Evolutionary conservation across 2,113 vertebrate genomes (phyloP).

Genomic region (Holacanthus passer): DNA sequence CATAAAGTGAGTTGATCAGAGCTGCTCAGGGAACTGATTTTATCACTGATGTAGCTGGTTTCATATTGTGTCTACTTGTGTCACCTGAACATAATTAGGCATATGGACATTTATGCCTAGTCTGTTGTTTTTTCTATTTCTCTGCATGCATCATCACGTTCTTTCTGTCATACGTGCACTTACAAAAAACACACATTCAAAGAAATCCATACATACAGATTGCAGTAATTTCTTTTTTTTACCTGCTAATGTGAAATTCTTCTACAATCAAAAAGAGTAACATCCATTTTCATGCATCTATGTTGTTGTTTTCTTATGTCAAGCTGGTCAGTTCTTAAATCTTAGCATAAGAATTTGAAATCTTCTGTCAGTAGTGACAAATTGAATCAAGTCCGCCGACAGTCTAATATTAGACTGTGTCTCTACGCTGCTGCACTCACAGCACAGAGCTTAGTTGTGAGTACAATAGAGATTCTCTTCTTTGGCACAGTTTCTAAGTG

Average conservation of each 20-base stretch:
- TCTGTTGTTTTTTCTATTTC: not conserved
- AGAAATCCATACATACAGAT: not conserved
- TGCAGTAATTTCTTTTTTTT: not conserved
- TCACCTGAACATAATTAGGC: not conserved
- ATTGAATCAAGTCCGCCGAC: not conserved
- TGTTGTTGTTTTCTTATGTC: not conserved
- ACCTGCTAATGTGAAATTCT: not conserved
- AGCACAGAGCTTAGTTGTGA: not conserved
- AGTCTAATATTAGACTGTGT: not conserved
- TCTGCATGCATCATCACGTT: not conserved
- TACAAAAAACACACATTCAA: not conserved
- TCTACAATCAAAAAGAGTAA: not conserved
- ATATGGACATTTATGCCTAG: not conserved
- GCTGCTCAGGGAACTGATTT: not conserved
- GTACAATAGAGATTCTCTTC: not conserved
- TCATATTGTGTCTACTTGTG: not conserved
- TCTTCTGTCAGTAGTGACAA: not conserved
- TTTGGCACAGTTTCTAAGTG: not conserved
- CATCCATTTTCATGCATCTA: not conserved
- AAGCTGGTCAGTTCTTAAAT: not conserved
- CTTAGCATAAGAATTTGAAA: not conserved
- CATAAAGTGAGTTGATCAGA: conserved; percentile 30
- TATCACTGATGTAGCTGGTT: not conserved
- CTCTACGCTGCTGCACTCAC: not conserved
- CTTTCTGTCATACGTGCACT: not conserved